phyloP scores from a whole-genome alignment of 1,140 invertebrate species.

The Hermatobates lingyangjiaoensis region DNA sequence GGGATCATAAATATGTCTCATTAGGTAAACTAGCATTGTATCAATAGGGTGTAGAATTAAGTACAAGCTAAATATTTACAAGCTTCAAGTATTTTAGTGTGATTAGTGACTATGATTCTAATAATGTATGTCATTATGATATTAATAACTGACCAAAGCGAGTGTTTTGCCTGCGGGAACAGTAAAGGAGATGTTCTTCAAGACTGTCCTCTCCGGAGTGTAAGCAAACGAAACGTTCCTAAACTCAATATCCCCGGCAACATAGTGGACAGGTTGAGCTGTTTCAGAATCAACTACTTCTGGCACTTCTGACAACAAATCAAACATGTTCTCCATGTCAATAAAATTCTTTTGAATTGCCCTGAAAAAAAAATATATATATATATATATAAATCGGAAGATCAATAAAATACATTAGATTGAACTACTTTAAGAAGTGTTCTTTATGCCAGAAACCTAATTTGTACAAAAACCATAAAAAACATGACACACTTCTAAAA shows the following conservation, averaged over 20 bases:
- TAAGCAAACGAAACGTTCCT: conserved; percentile 79
- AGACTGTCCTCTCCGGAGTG: conserved; percentile 53
- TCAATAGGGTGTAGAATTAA: too few relatives aligned
- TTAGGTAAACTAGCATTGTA: too few relatives aligned
- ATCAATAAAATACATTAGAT: too few relatives aligned
- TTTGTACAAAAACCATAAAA: too few relatives aligned
- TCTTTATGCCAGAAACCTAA: too few relatives aligned
- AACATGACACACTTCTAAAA: too few relatives aligned
- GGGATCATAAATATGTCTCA: too few relatives aligned
- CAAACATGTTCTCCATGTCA: conserved; percentile 99
- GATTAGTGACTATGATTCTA: too few relatives aligned
- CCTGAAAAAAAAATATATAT: conserved; percentile 29
- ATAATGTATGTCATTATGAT: too few relatives aligned
- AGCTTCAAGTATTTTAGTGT: too few relatives aligned
- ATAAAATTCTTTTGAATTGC: conserved; percentile 93
- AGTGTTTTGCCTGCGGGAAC: conserved; percentile 78
- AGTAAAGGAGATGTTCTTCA: conserved; percentile 68
- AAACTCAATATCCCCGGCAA: conserved; percentile 68
- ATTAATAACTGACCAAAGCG: conserved; percentile 76
- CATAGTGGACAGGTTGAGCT: conserved; percentile 47
- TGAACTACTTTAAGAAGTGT: too few relatives aligned
- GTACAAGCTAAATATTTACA: too few relatives aligned
- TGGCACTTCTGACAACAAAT: conserved; percentile 64
- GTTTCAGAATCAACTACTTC: conserved; percentile 69
- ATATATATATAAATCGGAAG: conserved; percentile 1